Evolutionary conservation across 2,113 vertebrate species (phyloP), one percentile per base, ranked within the genome.

Genomic region (Corydoras maculifer): DNA sequence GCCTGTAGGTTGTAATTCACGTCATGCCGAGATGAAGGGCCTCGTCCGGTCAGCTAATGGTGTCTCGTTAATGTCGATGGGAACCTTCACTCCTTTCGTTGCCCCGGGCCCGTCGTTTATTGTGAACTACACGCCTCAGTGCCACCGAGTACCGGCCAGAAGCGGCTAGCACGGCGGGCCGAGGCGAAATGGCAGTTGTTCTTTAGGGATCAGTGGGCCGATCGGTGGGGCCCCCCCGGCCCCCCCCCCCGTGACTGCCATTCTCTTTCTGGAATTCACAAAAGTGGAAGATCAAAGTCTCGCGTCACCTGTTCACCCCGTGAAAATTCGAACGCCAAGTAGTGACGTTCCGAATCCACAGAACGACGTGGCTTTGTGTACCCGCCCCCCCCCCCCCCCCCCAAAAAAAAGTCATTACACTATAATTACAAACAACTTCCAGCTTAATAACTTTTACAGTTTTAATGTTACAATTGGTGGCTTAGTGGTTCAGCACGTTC

Each of bases 131-230:
- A 31, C n/a, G n/a, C 48, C 57, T 5, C 60, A 32, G 31, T 51
- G 58, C 74, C 67, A 60, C 69, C 65, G 43, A 58, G 71, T 31
- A n/a, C 62, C 60, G 68, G 65, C 48, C 72, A 64, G 49, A 66
- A 72, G 53, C 57, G 31, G 68, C 43, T 15, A 68, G 62, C 74
- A 18, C 67, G 51, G 70, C 54, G 66, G 75, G 75, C 77, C 58
- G 59, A 55, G 69, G 70, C 54, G 78, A 80, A 77, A 80, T 75
- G 71, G 79, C 75, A 76, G 74, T 69, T 82, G 82, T 82, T 82
- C 78, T 83, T 83, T 74, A 82, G 77, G 82, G 82, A 82, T 83
- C 80, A 82, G 62, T 78, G 82, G 62, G 60, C 77, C 75, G 78
- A 80, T 69, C 69, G 70, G 70, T 62, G 61, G 63, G 79, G 63